Evolutionary conservation across 2,888 invertebrate species (phyloP).

Genomic region (Megalurothrips usitatus): DNA sequence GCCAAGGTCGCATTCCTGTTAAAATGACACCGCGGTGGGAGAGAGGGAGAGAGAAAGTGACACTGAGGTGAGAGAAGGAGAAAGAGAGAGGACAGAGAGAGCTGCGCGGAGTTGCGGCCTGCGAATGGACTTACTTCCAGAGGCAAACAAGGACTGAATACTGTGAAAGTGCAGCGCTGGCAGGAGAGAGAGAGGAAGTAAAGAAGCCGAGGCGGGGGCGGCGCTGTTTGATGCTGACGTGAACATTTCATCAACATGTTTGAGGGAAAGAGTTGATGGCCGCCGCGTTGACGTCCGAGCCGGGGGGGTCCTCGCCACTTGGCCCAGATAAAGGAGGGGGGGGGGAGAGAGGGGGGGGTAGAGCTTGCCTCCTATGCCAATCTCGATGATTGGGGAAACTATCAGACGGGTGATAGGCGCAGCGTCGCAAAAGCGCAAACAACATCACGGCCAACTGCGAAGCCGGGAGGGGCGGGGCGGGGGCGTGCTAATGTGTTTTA

Average conservation of each 20-base stretch:
- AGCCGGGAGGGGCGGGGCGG: too few relatives aligned
- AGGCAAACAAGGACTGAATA: too few relatives aligned
- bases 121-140: neutral
- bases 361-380: neutral
- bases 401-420: neutral
- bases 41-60: neutral
- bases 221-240: neutral
- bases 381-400: slow-evolving; percentile 19
- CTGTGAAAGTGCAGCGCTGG: neutral
- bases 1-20: too few relatives aligned
- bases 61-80: neutral
- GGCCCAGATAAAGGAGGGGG: neutral
- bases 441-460: too few relatives aligned
- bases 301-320: neutral
- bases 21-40: too few relatives aligned
- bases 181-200: neutral
- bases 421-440: neutral
- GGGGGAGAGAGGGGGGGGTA: neutral
- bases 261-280: slow-evolving; percentile 6
- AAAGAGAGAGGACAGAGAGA: neutral
- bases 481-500: too few relatives aligned
- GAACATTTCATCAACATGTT: slow-evolving; percentile 7
- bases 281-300: neutral
- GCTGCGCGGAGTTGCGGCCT: neutral
- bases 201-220: neutral